These are phyloP conservation scores for Tupiocoris notatus DNA, from an alignment of 2,888 invertebrate species.

Conservation along the genomic window DNA sequence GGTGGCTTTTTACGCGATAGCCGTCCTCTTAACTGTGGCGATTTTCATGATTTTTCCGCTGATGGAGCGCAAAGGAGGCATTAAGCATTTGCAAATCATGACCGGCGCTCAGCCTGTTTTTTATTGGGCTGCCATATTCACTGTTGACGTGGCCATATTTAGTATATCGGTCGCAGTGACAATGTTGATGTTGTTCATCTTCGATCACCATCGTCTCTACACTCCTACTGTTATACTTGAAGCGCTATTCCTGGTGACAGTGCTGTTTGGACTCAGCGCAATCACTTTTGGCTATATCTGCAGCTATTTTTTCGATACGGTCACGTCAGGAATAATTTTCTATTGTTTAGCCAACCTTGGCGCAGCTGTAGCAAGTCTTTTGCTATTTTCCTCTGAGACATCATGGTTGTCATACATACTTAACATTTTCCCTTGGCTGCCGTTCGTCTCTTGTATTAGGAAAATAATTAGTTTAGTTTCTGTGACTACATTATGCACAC, in stretches of 20 bases:
- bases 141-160: slow-evolving; percentile 59
- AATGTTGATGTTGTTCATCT: neutral
- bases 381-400: too few relatives aligned
- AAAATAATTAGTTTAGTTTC: too few relatives aligned
- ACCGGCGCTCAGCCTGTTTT: slow-evolving; percentile 61
- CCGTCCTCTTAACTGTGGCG: too few relatives aligned
- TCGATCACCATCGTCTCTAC: too few relatives aligned
- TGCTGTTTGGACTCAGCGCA: too few relatives aligned
- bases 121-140: slow-evolving; percentile 65
- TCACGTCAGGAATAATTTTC: too few relatives aligned
- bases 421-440: neutral
- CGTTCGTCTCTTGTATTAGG: neutral
- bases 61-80: slow-evolving; percentile 62
- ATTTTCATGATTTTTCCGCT: slow-evolving; percentile 57
- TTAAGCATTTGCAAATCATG: slow-evolving; percentile 69
- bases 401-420: neutral
- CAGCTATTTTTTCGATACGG: neutral
- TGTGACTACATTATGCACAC: too few relatives aligned
- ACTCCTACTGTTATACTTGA: too few relatives aligned
- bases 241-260: neutral
- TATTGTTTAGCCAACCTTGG: too few relatives aligned
- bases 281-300: neutral
- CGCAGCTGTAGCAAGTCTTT: too few relatives aligned
- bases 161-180: neutral
- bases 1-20: too few relatives aligned